Base-by-base conservation (phyloP, 2,797 vertebrate species). In the Halcyon smyrnensis region DNA sequence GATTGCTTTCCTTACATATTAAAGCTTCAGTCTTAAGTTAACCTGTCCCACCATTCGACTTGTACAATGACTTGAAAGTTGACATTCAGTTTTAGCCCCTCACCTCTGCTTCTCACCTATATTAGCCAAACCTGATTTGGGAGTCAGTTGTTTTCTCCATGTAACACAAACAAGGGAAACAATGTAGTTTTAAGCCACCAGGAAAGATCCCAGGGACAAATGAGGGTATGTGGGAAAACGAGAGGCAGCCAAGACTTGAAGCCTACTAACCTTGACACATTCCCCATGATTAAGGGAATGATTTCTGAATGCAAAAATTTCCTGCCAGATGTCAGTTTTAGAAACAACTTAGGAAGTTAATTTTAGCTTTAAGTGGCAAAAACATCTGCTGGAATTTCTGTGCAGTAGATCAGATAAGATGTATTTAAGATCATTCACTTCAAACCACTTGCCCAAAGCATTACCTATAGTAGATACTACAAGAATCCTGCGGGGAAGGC, bases 331-430 rank as follows among this genome's bases (percentile, higher is more conserved):
- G 70, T 53, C 87, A 51, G 41, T 88, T 91, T 92, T 56, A 59
- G 76, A 90, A 94, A 87, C 51, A 84, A 64, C 25, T 82, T 39
- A 25, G 27, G 69, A 86, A 91, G 79, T 56, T 88, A 69, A 92
- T 75, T 91, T 84, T 75, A 91, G 91, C 46, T 92, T 73, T 80
- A 84, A 90, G 46, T n/a, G 46, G 89, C 69, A 92, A 89, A 94
- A 92, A 81, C 82, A 94, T 87, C 79, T 89, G 87, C 51, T 60
- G 80, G 45, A 65, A 88, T 69, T 84, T 90, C 83, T 69, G 36
- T 68, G 71, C 89, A 71, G 48, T 19, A 75, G 37, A 87, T 71
- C 24, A 60, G 64, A 59, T 25, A 23, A 85, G 75, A 80, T 32
- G 12, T 11, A 30, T 73, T 87, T 76, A 71, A 57, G 41, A 84